These are phyloP conservation scores for Sminthurinus aureus DNA, from an alignment of 2,888 invertebrate species.

Conservation along the genomic window DNA sequence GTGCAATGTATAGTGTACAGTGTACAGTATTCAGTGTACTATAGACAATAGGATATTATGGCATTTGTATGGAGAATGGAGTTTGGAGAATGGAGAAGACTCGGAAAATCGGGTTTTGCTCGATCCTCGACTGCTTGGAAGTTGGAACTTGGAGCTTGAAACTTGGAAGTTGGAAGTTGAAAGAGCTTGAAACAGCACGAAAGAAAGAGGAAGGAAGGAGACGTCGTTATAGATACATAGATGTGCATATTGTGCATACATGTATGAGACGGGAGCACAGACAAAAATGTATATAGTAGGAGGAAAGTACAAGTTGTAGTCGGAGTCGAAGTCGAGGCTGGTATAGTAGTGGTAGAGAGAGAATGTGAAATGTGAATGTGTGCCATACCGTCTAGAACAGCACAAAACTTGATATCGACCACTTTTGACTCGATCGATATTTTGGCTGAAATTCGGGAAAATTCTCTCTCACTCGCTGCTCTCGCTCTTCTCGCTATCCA, in stretches of 20 bases:
- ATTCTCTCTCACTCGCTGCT: slow-evolving; percentile 11
- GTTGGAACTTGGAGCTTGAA: background rate
- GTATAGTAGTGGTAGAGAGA: background rate
- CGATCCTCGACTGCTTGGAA: background rate
- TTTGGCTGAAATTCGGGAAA: slow-evolving; percentile 43
- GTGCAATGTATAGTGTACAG: too few species aligned
- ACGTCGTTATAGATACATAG: background rate
- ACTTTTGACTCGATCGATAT: slow-evolving; percentile 44
- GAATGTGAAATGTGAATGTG: slow-evolving; percentile 30
- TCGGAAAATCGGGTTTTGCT: slow-evolving; percentile 11
- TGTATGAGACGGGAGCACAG: background rate
- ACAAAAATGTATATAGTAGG: background rate
- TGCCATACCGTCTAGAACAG: slow-evolving; percentile 37
- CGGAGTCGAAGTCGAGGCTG: too few species aligned
- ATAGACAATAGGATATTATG: background rate
- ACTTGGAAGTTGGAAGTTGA: background rate
- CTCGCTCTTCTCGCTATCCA: background rate
- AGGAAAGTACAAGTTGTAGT: too few species aligned
- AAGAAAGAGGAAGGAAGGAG: background rate
- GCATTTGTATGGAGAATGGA: background rate
- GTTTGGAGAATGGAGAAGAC: background rate
- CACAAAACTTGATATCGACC: slow-evolving; percentile 44
- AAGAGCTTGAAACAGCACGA: background rate
- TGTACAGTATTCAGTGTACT: background rate
- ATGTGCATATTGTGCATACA: background rate